Evolutionary conservation across 2,888 invertebrate genomes (phyloP), one percentile per base, ranked within the genome.

Genomic region (Caenorhabditis virilis): DNA sequence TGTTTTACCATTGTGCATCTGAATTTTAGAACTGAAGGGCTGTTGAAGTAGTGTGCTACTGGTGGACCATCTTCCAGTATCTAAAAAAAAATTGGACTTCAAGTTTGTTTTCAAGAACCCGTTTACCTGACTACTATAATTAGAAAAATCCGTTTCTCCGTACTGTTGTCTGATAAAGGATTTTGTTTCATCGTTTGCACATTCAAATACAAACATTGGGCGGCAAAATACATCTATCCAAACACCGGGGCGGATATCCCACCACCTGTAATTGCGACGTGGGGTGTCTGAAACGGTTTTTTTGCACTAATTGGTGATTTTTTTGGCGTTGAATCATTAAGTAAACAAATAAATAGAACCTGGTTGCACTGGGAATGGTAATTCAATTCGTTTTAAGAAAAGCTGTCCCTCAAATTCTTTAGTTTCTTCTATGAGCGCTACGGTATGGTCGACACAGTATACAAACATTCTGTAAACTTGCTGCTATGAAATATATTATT

Each of bases 351-450:
- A 3, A 25, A 30, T 26, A n/a, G 20, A 25, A 59, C 62, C 58
- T 36, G 51, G 52, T 16, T 58, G 48, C 0, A 50, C 38, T 22
- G 72, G 72, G 51, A 54, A 68, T 2, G 75, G 75, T 2, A 75
- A 23, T 0, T 47, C 47, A 11, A 75, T 75, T 36, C 75, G 25
- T 35, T 70, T 67, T 25, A 75, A 57, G 41, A 75, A 75, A 7
- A 75, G n/a, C 39, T 75, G 72, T 33, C 75, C 75, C 49, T 75
- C 72, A 35, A 63, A 75, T 26, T 69, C 75, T 33, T 60, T 60
- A 0, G 75, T 75, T 35, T 73, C 72, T 47, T 75, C 75, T 22
- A 64, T 69, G 9, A 75, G 42, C 1, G 70, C 60, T 2, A 75
- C 71, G 2, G 72, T 72, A 38, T 75, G 65, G 39, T 75, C 75